These are phyloP conservation scores for Odontophorus gujanensis DNA, from an alignment of 2,113 vertebrate species.

Conservation along the genomic window DNA sequence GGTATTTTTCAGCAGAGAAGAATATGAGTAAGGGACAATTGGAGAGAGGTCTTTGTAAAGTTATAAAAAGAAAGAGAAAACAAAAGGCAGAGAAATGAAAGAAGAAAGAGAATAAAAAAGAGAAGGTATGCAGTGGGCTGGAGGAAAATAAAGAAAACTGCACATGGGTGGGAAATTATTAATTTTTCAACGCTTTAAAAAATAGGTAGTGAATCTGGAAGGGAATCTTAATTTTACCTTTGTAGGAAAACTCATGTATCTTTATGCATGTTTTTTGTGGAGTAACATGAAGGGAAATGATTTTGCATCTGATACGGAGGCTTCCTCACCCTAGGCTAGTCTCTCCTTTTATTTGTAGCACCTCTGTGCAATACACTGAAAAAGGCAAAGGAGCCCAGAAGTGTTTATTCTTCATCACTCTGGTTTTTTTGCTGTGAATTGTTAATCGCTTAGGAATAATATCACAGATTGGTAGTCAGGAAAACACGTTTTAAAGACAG, in stretches of 20 bases:
- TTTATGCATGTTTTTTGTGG: not conserved
- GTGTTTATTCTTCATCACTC: not conserved
- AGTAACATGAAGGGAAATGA: not conserved
- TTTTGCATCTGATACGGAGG: not conserved
- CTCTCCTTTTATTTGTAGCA: not conserved
- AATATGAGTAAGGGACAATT: not conserved
- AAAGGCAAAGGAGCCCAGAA: not conserved
- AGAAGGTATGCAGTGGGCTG: not conserved
- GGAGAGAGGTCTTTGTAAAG: constrained; percentile 21
- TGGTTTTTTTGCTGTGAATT: not conserved
- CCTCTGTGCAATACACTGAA: not conserved
- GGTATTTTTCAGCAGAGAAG: not conserved
- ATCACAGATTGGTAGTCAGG: not conserved
- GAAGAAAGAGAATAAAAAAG: not conserved
- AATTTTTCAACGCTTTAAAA: constrained; percentile 19
- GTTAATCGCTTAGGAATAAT: not conserved
- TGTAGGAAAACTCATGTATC: not conserved
- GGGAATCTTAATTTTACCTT: not conserved
- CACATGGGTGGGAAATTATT: not conserved
- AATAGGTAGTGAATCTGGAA: not conserved
- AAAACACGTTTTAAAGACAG: not conserved
- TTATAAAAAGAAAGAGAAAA: constrained; percentile 36
- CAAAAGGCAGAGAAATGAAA: not conserved
- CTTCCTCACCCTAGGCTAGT: not conserved
- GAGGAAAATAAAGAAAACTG: constrained; percentile 14